phyloP scores from a whole-genome alignment of 2,113 vertebrate genomes.

The Periophthalmodon schlosseri region DNA sequence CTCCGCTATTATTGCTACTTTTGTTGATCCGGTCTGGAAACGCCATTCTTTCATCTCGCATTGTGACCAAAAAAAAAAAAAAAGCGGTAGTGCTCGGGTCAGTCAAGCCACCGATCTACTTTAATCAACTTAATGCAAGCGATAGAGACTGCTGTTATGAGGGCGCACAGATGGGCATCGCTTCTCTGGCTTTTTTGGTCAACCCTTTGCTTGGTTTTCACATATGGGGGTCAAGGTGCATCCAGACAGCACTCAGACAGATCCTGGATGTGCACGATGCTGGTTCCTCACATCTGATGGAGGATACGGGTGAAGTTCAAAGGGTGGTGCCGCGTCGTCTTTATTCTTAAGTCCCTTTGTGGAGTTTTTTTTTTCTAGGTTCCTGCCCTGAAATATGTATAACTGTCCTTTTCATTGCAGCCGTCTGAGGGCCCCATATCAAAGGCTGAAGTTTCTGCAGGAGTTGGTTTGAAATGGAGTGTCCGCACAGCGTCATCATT shows the following conservation, averaged over 20 bases:
- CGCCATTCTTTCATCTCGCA: slow-evolving; percentile 93
- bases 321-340: slow-evolving; percentile 92
- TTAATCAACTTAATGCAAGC: slow-evolving; percentile 99
- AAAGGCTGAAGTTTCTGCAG: slow-evolving; percentile 86
- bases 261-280: slow-evolving; percentile 75
- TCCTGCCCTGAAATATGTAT: slow-evolving; percentile 97
- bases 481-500: slow-evolving; percentile 79
- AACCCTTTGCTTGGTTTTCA: slow-evolving; percentile 67
- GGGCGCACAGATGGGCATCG: slow-evolving; percentile 82
- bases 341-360: slow-evolving; percentile 97
- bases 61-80: slow-evolving; percentile 82
- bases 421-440: slow-evolving; percentile 88
- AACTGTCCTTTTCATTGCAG: slow-evolving; percentile 97
- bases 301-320: slow-evolving; percentile 91
- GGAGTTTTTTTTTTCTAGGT: slow-evolving; percentile 73
- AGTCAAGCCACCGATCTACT: slow-evolving; percentile 78
- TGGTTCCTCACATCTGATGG: slow-evolving; percentile 84
- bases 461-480: slow-evolving; percentile 87
- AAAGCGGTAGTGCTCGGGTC: slow-evolving; percentile 83
- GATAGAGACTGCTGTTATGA: slow-evolving; percentile 76
- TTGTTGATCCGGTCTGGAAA: slow-evolving; percentile 89
- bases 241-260: slow-evolving; percentile 79
- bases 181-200: slow-evolving; percentile 78
- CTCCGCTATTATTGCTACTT: slow-evolving; percentile 86
- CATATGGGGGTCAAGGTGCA: slow-evolving; percentile 72